phyloP scores from a whole-genome alignment of 2,888 invertebrate genomes.

The Epirrhoe alternata region DNA sequence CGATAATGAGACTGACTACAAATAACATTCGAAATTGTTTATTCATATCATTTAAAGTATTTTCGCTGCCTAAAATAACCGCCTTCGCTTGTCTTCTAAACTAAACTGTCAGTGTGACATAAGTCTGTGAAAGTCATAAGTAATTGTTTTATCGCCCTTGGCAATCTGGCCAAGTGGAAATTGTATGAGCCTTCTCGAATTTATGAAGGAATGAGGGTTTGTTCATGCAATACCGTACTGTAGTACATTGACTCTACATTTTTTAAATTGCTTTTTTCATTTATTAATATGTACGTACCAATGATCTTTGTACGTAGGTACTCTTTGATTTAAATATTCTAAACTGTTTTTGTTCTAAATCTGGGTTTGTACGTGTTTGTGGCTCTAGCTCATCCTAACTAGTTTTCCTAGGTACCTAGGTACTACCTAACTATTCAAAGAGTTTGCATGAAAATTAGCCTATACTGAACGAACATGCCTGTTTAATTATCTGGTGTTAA shows the following conservation, averaged over 20 bases:
- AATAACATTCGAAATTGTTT: not conserved
- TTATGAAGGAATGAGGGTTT: not conserved
- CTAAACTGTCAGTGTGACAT: not conserved
- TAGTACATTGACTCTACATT: not conserved
- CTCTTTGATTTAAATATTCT: not conserved
- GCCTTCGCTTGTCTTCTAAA: not conserved
- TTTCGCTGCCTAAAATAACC: not conserved
- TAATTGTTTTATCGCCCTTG: slow-evolving; percentile 4
- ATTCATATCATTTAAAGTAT: not conserved
- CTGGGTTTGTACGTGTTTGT: not conserved
- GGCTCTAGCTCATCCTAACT: not conserved
- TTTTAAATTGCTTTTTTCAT: not conserved
- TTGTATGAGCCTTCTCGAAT: not conserved
- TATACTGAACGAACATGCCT: not conserved
- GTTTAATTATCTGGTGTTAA: not conserved
- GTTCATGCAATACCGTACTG: not conserved
- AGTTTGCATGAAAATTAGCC: not conserved
- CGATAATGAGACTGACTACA: not conserved
- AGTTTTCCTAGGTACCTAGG: not conserved
- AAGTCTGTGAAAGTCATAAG: not conserved
- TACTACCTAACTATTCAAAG: not conserved
- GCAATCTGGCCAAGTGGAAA: slow-evolving; percentile 1
- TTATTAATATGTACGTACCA: not conserved
- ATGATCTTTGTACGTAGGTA: too few species aligned
- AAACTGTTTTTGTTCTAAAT: not conserved